A percentile compares a stretch with the other conserved stretches of the same genome.
Evolutionary conservation across 1,140 invertebrate genomes (phyloP).

Genomic region (Diprion similis): DNA sequence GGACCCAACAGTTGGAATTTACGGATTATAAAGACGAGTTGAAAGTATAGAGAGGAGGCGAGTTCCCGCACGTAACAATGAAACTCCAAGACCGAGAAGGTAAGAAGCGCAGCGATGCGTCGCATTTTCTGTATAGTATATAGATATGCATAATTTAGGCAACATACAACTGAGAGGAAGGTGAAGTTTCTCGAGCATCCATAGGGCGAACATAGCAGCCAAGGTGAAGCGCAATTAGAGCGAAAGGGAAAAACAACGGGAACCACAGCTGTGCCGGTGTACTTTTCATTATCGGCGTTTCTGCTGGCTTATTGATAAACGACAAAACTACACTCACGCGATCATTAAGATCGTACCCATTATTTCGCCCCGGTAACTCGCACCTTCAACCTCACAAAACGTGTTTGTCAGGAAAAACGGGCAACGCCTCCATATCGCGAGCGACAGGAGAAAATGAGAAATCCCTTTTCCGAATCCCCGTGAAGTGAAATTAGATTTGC

Average conservation of each 20-base stretch:
- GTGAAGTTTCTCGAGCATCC: neutral
- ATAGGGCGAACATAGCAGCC: too few relatives aligned
- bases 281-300: neutral
- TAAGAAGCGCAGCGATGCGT: neutral
- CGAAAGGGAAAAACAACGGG: neutral
- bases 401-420: neutral
- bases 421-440: neutral
- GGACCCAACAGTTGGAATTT: neutral
- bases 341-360: neutral
- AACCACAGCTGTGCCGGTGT: neutral
- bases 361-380: too few relatives aligned
- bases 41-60: neutral
- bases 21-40: neutral
- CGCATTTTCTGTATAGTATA: neutral
- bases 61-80: conserved; percentile 3
- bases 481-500: conserved; percentile 50
- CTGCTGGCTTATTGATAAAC: neutral
- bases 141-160: neutral
- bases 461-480: neutral
- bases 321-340: neutral
- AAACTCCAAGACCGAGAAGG: neutral
- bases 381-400: neutral
- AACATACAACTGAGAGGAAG: neutral
- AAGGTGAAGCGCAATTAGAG: neutral
- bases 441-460: neutral